Evolutionary conservation across 2,888 invertebrate genomes (phyloP).

Genomic region (Eupithecia dodoneata): DNA sequence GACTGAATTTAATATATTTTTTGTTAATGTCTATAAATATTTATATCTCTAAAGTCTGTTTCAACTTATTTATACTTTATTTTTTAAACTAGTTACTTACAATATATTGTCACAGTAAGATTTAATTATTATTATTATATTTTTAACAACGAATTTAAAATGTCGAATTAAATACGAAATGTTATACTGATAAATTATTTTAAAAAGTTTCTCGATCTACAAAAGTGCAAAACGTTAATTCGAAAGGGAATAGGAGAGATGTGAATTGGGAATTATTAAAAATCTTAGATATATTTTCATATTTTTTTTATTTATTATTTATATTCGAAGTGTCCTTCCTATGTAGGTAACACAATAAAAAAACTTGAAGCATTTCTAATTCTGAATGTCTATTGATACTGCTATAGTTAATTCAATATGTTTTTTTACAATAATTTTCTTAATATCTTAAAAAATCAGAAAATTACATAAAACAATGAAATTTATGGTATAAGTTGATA

Average conservation of each 20-base stretch:
- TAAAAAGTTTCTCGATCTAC: not conserved
- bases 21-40: conserved; percentile 1
- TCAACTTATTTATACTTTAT: not conserved
- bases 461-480: not conserved
- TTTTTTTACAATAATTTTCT: not conserved
- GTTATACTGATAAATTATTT: not conserved
- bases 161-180: not conserved
- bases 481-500: not conserved
- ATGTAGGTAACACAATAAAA: not conserved
- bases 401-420: not conserved
- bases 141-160: conserved; percentile 43
- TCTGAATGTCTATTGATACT: not conserved
- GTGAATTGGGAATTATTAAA: not conserved
- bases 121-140: not conserved
- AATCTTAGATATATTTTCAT: not conserved
- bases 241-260: not conserved
- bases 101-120: not conserved
- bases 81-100: not conserved
- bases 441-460: not conserved
- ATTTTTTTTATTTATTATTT: not conserved
- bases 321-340: not conserved
- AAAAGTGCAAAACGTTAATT: not conserved
- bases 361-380: not conserved
- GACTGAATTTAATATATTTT: conserved; percentile 53
- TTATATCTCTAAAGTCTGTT: not conserved